A percentile compares a stretch with the other conserved stretches of the same genome.
phyloP scores from a whole-genome alignment of 2,888 invertebrate genomes.

The Drosophila prostipennis region DNA sequence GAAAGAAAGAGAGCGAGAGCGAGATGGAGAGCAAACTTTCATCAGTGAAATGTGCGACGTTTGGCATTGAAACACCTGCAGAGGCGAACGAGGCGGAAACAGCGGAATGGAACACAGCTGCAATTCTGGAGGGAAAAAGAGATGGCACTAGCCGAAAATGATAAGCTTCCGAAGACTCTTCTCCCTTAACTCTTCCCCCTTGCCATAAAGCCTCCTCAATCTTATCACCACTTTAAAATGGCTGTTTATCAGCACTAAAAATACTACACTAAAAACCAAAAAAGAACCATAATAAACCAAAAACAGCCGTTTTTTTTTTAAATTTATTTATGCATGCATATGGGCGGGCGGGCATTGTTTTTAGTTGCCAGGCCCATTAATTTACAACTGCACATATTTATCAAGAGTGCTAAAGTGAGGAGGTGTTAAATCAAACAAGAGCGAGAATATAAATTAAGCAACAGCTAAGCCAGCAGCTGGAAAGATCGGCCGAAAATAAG shows the following conservation, averaged over 20 bases:
- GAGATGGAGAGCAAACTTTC: conserved; percentile 1
- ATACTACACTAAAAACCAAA: conserved; percentile 1
- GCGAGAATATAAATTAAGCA: conserved; percentile 28
- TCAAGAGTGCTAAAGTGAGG: conserved; percentile 17
- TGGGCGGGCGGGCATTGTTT: not conserved
- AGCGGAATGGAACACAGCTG: conserved; percentile 6
- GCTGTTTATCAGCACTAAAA: conserved; percentile 21
- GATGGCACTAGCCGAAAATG: conserved; percentile 10
- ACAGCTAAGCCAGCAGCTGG: conserved; percentile 28
- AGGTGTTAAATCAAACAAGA: conserved; percentile 60
- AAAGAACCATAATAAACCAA: conserved; percentile 11
- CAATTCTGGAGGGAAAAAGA: conserved; percentile 8
- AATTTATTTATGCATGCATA: conserved; percentile 23
- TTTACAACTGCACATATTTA: conserved; percentile 52
- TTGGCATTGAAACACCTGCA: conserved; percentile 13
- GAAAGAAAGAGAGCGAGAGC: conserved; percentile 4
- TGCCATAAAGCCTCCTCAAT: conserved; percentile 10
- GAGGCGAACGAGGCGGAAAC: not conserved
- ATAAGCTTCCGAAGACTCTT: conserved; percentile 16
- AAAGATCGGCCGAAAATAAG: not conserved
- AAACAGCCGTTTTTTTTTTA: conserved; percentile 12
- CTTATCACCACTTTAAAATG: conserved; percentile 32
- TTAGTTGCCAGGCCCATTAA: conserved; percentile 16
- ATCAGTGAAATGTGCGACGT: conserved; percentile 4
- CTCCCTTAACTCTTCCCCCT: no score